These are phyloP conservation scores for Congeria kusceri DNA, from an alignment of 2,888 invertebrate species.

Conservation along the genomic window DNA sequence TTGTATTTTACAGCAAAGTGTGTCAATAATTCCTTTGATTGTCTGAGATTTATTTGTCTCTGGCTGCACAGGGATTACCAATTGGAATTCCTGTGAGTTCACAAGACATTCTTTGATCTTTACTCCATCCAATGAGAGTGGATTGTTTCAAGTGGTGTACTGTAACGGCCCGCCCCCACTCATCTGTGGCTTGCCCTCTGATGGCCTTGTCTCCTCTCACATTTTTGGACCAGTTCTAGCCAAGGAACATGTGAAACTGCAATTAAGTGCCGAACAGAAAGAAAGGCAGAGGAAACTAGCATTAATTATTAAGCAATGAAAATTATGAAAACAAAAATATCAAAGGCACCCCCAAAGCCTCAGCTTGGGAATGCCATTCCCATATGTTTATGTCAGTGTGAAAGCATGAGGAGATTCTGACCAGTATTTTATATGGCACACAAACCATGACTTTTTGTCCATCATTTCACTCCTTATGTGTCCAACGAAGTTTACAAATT, in stretches of 20 bases:
- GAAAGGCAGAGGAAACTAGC: neutral
- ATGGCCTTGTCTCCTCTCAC: neutral
- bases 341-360: neutral
- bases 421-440: no score
- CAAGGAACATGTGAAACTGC: conserved; percentile 4
- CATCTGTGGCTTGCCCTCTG: neutral
- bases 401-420: no score
- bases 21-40: conserved; percentile 53
- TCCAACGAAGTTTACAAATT: no score
- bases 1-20: conserved; percentile 46
- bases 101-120: conserved; percentile 51
- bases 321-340: conserved; percentile 8
- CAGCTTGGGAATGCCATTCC: no score
- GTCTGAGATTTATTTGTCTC: conserved; percentile 45
- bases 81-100: conserved; percentile 59
- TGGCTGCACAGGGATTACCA: conserved; percentile 55
- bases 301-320: conserved; percentile 7
- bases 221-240: neutral
- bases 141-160: conserved; percentile 2
- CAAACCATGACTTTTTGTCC: no score
- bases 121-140: conserved; percentile 43
- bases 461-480: no score
- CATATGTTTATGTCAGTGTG: no score
- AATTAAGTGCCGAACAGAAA: conserved; percentile 1
- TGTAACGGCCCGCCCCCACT: neutral